phyloP scores from a whole-genome alignment of 2,888 invertebrate species.

The Dioctria linearis region DNA sequence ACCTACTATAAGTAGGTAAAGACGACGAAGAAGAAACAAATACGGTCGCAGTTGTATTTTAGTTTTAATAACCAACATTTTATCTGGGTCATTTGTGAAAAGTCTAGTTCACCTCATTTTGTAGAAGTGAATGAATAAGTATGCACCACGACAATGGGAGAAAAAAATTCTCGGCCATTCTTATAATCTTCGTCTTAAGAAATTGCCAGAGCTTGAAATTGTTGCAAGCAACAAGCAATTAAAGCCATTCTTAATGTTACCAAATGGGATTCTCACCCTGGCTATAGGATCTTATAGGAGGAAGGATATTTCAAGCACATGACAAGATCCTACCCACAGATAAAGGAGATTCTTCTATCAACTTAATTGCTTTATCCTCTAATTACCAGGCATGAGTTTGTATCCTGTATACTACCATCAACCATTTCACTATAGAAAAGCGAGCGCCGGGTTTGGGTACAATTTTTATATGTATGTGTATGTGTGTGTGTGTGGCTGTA shows the following conservation, averaged over 20 bases:
- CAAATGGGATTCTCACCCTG: conserved; percentile 44
- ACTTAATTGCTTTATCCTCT: conserved; percentile 46
- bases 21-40: no score
- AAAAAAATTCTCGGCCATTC: background rate
- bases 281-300: conserved; percentile 11
- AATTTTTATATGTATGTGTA: background rate
- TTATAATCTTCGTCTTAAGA: conserved; percentile 42
- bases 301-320: conserved; percentile 29
- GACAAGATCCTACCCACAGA: conserved; percentile 40
- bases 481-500: no score
- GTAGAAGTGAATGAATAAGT: background rate
- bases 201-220: conserved; percentile 43
- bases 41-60: background rate
- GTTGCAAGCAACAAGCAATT: conserved; percentile 42
- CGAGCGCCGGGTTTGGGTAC: background rate
- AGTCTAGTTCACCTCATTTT: conserved; percentile 34
- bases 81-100: conserved; percentile 44
- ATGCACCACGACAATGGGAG: background rate
- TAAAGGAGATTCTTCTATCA: conserved; percentile 48
- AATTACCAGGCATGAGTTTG: conserved; percentile 43
- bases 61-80: conserved; percentile 7
- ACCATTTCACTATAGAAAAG: no score
- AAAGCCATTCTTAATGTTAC: conserved; percentile 31
- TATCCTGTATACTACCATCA: background rate
- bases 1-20: background rate